phyloP scores from a whole-genome alignment of 2,113 vertebrate genomes.

The Struthio camelus region DNA sequence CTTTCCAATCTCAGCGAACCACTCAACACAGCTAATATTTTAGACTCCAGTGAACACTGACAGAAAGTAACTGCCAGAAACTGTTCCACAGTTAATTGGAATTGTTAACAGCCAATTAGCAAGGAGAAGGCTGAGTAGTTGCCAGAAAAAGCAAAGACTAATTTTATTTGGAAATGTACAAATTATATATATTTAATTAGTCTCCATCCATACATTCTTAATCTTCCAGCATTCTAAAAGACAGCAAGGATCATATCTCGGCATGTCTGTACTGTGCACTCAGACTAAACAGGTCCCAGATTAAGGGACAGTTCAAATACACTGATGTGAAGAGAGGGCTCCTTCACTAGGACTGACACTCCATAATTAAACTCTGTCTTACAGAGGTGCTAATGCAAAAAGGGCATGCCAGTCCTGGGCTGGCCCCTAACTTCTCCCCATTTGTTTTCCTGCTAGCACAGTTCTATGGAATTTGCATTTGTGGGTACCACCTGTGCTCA shows the following conservation, averaged over 20 bases:
- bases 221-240: not conserved
- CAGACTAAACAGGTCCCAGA: not conserved
- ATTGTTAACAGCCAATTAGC: not conserved
- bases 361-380: not conserved
- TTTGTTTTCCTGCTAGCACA: not conserved
- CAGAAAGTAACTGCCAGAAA: slow-evolving; percentile 30
- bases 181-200: not conserved
- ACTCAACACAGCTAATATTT: not conserved
- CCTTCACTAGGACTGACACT: not conserved
- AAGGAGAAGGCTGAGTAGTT: not conserved
- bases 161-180: not conserved
- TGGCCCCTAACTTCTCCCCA: not conserved
- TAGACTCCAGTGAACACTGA: not conserved
- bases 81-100: not conserved
- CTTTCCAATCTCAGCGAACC: not conserved
- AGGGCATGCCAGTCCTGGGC: not conserved
- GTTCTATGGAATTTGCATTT: not conserved
- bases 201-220: not conserved
- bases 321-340: not conserved
- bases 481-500: not conserved
- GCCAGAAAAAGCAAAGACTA: not conserved
- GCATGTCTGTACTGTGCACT: not conserved
- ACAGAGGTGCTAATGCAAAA: not conserved
- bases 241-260: not conserved
- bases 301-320: not conserved